Base-by-base conservation (phyloP, 2,888 invertebrate species). In the Labia minor region DNA sequence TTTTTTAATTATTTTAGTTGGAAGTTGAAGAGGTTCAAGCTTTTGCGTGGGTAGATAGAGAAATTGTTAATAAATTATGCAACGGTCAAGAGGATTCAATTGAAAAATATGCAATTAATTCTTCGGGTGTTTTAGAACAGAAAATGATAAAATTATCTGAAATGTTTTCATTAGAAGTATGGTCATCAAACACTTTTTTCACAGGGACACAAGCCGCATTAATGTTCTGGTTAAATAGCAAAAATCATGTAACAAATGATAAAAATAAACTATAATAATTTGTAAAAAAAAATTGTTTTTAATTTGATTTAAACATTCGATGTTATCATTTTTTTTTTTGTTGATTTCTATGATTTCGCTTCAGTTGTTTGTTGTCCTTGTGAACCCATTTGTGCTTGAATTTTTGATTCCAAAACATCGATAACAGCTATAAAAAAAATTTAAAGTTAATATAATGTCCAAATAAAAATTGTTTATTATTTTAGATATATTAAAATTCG, bases 391-490 rank as follows among this genome's bases (percentile, higher is more conserved):
- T 80, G 81, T 1, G 80, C 79, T 73, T 85, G 84, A 69, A 88
- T 73, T 77, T 90, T 91, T 78, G 86, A 83, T 76, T 90, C 89
- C 76, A 90, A 85, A 67, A 90, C 86, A 76, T 87, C 87, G 70
- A 87, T 82, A 68, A 91, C 86, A 37, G 88, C 87, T 75, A 68
- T 20, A 72, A 72, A 37, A 68, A 68, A 65, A 65, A 66, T 21
- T 64, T n/a, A n/a, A 64, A 66, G 21, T 21, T n/a, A 62, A 10
- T 18, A 20, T 14, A 19, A 63, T 14, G 26, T 16, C 62, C 16
- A 65, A 66, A n/a, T 63, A 64, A 65, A 19, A 63, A 49, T 14
- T 18, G 19, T 16, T 21, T 33, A n/a, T n/a, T n/a, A n/a, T n/a
- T n/a, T n/a, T n/a, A n/a, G n/a, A n/a, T n/a, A n/a, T n/a, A n/a